phyloP scores from a whole-genome alignment of 2,797 vertebrate species.

The Lacerta viridis region DNA sequence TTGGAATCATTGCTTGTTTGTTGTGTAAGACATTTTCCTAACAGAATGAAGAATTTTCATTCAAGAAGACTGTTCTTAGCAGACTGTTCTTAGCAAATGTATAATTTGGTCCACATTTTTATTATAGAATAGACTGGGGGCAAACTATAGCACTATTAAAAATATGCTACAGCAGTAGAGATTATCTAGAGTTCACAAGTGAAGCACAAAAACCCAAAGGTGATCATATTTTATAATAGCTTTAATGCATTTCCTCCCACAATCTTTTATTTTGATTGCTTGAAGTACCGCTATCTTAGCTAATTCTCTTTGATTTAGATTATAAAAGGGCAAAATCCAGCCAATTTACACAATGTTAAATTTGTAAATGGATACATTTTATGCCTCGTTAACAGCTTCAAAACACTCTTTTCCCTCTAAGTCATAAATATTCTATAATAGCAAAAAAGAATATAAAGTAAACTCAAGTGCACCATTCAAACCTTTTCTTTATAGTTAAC shows the following conservation, averaged over 20 bases:
- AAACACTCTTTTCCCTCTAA: conserved; percentile 54
- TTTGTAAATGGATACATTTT: conserved; percentile 56
- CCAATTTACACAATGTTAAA: conserved; percentile 52
- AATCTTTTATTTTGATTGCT: conserved; percentile 46
- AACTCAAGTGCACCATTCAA: conserved; percentile 48
- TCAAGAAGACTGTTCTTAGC: conserved; percentile 14
- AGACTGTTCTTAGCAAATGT: neutral
- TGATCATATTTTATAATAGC: conserved; percentile 32
- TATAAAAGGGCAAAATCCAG: conserved; percentile 43
- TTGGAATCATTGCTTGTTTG: neutral
- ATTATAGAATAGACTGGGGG: conserved; percentile 10
- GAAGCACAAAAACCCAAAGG: neutral
- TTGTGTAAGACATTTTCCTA: neutral
- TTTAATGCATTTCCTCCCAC: conserved; percentile 16
- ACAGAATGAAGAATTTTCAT: neutral
- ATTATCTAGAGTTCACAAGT: neutral
- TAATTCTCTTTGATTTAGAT: conserved; percentile 49
- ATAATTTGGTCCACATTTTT: conserved; percentile 30
- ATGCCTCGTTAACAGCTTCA: conserved; percentile 57
- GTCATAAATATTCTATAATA: conserved; percentile 60
- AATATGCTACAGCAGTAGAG: conserved; percentile 25
- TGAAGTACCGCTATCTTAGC: conserved; percentile 35
- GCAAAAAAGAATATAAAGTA: conserved; percentile 52
- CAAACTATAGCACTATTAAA: conserved; percentile 10
- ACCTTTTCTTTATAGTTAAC: conserved; percentile 48